Percentiles rank a stretch among this genome's conserved stretches.
Conservation (phyloP, 2,888 invertebrate species). For the Dendrolimus pini region DNA sequence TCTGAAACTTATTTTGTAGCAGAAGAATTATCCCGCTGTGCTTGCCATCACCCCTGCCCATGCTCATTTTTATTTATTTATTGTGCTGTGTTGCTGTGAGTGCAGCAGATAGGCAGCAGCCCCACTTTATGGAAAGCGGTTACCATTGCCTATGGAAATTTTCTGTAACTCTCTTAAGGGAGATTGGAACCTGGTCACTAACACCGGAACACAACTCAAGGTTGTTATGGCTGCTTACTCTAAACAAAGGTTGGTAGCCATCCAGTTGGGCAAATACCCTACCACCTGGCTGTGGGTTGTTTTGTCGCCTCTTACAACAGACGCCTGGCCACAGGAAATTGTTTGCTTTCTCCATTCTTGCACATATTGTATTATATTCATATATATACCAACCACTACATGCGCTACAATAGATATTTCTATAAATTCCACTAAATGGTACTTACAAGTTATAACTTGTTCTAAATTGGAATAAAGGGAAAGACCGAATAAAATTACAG, state of each 20-base stretch:
- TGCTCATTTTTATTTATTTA: neutral
- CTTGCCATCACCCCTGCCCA: no score
- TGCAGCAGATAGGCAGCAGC: neutral
- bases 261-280: neutral
- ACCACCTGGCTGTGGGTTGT: neutral
- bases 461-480: no score
- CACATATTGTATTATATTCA: neutral
- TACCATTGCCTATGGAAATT: neutral
- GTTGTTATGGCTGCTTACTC: neutral
- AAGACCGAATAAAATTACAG: no score
- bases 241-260: neutral
- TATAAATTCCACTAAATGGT: no score
- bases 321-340: neutral
- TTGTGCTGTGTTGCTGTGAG: no score
- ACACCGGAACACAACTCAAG: neutral
- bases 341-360: neutral
- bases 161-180: neutral
- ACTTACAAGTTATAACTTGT: no score
- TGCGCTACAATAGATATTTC: no score
- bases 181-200: neutral
- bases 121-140: neutral
- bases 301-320: neutral
- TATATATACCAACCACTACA: no score
- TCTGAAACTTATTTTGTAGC: no score
- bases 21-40: no score